A percentile compares a stretch with the other conserved stretches of the same genome.
phyloP scores from a whole-genome alignment of 2,113 vertebrate genomes.

The Damaliscus lunatus region DNA sequence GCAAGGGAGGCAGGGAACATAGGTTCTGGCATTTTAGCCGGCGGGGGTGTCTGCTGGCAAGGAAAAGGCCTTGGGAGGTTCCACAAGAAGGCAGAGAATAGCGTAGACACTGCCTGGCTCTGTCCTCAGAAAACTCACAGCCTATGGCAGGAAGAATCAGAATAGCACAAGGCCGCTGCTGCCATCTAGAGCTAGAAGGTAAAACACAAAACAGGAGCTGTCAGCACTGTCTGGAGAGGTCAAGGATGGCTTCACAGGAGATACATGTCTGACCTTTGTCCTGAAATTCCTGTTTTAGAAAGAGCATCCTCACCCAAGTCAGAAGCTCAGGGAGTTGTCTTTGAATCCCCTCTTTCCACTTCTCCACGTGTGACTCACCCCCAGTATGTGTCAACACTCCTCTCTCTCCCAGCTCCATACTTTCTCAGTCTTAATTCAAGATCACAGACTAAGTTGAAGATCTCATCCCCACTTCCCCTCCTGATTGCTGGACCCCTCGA shows the following conservation, averaged over 20 bases:
- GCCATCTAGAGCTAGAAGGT: neutral
- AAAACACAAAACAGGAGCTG: neutral
- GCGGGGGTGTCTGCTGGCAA: neutral
- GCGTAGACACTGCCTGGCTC: neutral
- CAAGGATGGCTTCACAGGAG: neutral
- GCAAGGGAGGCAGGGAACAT: neutral
- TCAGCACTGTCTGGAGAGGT: neutral
- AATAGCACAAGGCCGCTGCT: neutral
- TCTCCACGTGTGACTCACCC: neutral
- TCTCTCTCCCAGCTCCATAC: neutral
- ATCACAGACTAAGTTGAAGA: neutral
- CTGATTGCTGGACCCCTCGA: neutral
- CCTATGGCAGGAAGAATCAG: neutral
- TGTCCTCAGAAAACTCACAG: neutral
- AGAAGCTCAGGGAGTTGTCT: neutral
- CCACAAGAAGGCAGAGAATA: neutral
- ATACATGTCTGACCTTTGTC: neutral
- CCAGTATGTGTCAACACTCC: neutral
- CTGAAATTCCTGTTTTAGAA: neutral
- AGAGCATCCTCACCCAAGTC: neutral
- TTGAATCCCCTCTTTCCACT: neutral
- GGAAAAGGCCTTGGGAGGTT: neutral
- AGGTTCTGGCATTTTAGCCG: neutral
- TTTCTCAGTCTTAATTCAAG: neutral
- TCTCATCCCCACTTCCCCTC: neutral